These are phyloP conservation scores for Cyanoliseus patagonus DNA, from an alignment of 2,113 vertebrate species.

Conservation along the genomic window DNA sequence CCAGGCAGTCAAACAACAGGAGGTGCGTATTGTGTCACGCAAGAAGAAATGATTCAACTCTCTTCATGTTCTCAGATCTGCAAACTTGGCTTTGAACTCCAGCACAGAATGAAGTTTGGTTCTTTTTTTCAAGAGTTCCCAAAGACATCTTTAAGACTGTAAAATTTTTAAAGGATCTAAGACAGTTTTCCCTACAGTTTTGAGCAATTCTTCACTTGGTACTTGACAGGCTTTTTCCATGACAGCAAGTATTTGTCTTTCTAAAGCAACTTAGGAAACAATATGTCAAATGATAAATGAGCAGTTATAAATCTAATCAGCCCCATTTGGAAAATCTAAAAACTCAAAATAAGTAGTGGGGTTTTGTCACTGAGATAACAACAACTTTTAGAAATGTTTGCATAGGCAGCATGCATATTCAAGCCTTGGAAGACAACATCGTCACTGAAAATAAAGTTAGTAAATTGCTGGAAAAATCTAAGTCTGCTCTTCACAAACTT, in stretches of 20 bases:
- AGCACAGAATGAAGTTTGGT: neutral
- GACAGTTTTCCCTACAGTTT: neutral
- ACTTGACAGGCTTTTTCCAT: neutral
- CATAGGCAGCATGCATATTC: neutral
- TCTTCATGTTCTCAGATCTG: neutral
- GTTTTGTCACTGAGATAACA: accelerated
- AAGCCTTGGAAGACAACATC: neutral
- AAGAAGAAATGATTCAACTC: neutral
- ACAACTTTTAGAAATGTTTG: neutral
- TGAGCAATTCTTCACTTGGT: neutral
- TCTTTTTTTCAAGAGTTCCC: neutral
- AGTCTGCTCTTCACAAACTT: neutral
- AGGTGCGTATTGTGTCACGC: too few species aligned
- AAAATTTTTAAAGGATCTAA: neutral
- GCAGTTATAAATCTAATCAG: neutral
- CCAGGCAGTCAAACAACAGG: neutral
- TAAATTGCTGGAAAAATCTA: neutral
- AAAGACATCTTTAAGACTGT: neutral
- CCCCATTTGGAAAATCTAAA: neutral
- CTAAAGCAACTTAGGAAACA: neutral
- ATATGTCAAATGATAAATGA: neutral
- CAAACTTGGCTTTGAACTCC: neutral
- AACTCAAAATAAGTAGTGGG: neutral
- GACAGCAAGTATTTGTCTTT: neutral
- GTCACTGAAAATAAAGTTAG: neutral